Base-by-base conservation (phyloP, 1,140 invertebrate genomes). In the Cataglyphis hispanica region DNA sequence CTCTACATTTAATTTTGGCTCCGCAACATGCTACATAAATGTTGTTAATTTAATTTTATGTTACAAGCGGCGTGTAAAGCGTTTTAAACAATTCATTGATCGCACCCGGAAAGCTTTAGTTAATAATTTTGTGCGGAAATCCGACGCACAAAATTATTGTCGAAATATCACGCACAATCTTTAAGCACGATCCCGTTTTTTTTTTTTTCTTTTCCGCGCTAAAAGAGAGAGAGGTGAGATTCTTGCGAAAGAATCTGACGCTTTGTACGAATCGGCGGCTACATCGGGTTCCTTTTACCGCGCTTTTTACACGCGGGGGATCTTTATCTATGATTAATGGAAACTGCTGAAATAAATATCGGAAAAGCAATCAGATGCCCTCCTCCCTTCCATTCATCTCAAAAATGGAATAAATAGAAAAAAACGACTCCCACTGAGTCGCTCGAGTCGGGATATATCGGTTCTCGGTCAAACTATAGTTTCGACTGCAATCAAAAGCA, bases 331-430 rank as follows among this genome's bases (percentile, higher is more conserved):
- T 84, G 88, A 89, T 90, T 89, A 90, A 89, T 90, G 78, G 88
- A 85, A 58, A 81, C 34, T 37, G 67, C 56, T 69, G 88, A 89
- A 87, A 81, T 89, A 87, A 89, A 90, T 89, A 90, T 90, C 88
- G 89, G 85, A 87, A 89, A 90, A 85, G 85, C 86, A 87, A 90
- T 89, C 88, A 89, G 80, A 22, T 81, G 25, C 64, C 16, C 43
- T 31, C 37, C 16, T 27, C 43, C 43, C 31, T 22, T 43, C n/a
- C 19, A 25, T 74, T 84, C 53, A 43, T 34, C 27, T 67, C 56
- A 75, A 75, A 85, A 78, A 83, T 69, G 43, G 86, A 72, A 58
- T 90, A 89, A 90, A 90, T 84, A 90, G 86, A 60, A 50, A 50
- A 50, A 64, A 63, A 69, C 77, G 69, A 64, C 60, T 50, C 76